Conservation (phyloP, 2,113 vertebrate genomes). For the Merops nubicus region DNA sequence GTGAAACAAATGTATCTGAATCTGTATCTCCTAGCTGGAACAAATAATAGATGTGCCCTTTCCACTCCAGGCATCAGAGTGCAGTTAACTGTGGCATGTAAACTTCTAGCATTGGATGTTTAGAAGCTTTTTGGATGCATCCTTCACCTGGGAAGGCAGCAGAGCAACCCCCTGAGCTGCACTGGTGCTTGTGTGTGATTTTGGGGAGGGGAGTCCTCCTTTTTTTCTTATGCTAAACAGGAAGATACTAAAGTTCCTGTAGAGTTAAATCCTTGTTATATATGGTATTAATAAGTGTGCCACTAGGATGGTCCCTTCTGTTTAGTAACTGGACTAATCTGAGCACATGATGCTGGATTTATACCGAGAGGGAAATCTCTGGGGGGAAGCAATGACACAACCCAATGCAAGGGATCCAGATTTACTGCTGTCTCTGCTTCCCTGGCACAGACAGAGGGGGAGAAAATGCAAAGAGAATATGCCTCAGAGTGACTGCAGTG, state of each 20-base stretch:
- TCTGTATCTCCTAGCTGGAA: too few species aligned
- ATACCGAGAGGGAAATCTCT: slow-evolving; percentile 1
- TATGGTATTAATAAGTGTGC: slow-evolving; percentile 64
- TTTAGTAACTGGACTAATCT: slow-evolving; percentile 61
- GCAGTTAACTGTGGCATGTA: slow-evolving; percentile 27
- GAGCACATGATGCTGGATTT: slow-evolving; percentile 52
- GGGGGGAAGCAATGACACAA: slow-evolving; percentile 10
- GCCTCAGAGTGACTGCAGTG: not conserved
- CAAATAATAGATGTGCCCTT: slow-evolving; percentile 43
- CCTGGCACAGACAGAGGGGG: not conserved
- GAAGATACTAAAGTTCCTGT: slow-evolving; percentile 27
- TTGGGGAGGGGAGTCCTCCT: not conserved
- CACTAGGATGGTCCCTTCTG: slow-evolving; percentile 8
- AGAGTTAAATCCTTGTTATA: slow-evolving; percentile 47
- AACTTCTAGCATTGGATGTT: slow-evolving; percentile 10
- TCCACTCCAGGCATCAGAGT: not conserved
- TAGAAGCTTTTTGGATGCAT: slow-evolving; percentile 44
- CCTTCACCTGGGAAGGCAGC: not conserved
- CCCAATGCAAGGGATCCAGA: slow-evolving; percentile 6
- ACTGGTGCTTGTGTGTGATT: not conserved
- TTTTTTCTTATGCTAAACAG: slow-evolving; percentile 17
- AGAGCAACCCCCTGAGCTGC: slow-evolving; percentile 10
- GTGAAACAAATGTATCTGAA: too few species aligned
- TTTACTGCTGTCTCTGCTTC: slow-evolving; percentile 16
- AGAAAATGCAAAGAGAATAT: not conserved